Evolutionary conservation across 53 echinoderm and acorn worm species (phyloP), one percentile per base, ranked within the genome.

Genomic region (Mesocentrotus franciscanus): DNA sequence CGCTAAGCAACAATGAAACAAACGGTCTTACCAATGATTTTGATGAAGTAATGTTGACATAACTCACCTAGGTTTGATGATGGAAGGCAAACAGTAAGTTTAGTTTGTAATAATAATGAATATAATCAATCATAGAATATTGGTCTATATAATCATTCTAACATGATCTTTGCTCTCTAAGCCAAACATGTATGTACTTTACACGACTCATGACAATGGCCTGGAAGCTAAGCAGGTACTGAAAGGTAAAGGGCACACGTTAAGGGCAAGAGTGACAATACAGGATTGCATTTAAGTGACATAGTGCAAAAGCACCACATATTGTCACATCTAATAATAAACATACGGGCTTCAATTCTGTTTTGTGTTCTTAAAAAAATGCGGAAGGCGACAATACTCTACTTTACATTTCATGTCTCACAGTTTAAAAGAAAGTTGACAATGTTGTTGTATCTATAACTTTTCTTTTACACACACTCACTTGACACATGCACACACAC

Each of bases 21-120:
- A 91, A 90, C 26, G 33, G 16, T 60, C 61, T 90, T 7, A n/a
- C 49, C 9, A 22, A 84, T 84, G 16, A 90, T 60, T 90, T 24
- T 90, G 90, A 90, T 90, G 90, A 90, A 90, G 60, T 90, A 61
- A 90, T 90, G 90, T 90, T 91, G 33, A 91, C 91, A 91, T 91
- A 62, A 60, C 66, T 91, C 39, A 64, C 10, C 91, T 33, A 64
- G 91, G 66, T 66, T 91, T 61, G 66, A 91, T 35, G 91, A 36
- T 91, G 22, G 33, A 64, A 66, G 61, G 35, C 91, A 66, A 66
- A 91, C 33, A 91, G 10, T 22, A 15, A 35, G 91, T 64, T 91
- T 39, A 91, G 30, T 90, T 90, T 90, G 60, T 60, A 20, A 8
- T 42, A 91, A 91, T 64, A 66, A 91, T 66, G 91, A 91, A 61